Base-by-base conservation (phyloP, 2,888 invertebrate species). In the Cerceris rybyensis region DNA sequence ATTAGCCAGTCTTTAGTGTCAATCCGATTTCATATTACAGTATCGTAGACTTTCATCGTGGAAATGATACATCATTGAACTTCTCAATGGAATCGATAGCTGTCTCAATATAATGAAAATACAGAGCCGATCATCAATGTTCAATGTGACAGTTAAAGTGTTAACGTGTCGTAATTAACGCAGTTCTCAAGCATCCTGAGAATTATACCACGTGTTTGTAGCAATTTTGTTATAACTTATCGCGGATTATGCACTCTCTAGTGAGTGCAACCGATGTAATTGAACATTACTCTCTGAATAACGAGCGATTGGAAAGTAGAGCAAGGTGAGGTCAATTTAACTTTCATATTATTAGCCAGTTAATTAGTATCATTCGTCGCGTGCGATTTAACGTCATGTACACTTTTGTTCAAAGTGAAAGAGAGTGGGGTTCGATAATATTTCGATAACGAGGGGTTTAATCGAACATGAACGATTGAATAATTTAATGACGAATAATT, bases 281-380 rank as follows among this genome's bases (percentile, higher is more conserved):
- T 68, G 78, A 41, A 57, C 55, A 49, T 43, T 49, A 46, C 42
- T 76, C 63, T 68, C 42, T 16, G 67, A 39, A 42, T 43, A 46
- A 67, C 66, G 13, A 57, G 39, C 60, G 43, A 70, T 41, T 39
- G 49, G 49, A 78, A 88, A 88, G 78, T 88, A 74, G 88, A 88
- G 84, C 88, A 87, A 90, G 88, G 89, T 89, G 87, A 84, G 79
- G 70, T 64, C 60, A 83, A 82, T 81, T 80, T 81, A 83, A 75
- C 80, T 81, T 85, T 86, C 83, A 70, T 75, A 49, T 71, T 70
- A 70, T 78, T 69, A 68, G 70, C 60, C 63, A 16, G 52, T 77
- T 70, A 59, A 66, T 75, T 73, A 76, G 68, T 71, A 68, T 57
- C 78, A 76, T 71, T 28, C 4, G 2, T 67, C 75, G 75, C 14